phyloP scores from a whole-genome alignment of 2,113 vertebrate species.

The Trogon surrucura region DNA sequence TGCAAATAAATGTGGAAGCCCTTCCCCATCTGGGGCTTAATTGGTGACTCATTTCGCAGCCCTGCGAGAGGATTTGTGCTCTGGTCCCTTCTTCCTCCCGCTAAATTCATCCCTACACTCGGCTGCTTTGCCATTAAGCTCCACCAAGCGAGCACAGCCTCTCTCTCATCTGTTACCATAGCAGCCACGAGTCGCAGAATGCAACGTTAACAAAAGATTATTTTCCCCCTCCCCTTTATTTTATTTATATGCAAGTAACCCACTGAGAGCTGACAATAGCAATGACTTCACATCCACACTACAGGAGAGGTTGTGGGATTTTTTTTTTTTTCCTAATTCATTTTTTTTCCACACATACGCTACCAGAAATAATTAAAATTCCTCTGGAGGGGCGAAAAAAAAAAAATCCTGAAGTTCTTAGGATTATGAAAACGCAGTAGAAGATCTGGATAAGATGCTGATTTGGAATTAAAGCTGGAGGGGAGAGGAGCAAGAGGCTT shows the following conservation, averaged over 20 bases:
- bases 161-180: constrained; percentile 56
- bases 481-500: not conserved
- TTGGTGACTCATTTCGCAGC: not conserved
- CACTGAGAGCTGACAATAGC: constrained; percentile 16
- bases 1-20: not conserved
- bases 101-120: not conserved
- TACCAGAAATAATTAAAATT: constrained; percentile 26
- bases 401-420: not conserved
- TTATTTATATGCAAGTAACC: constrained; percentile 58
- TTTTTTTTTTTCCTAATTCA: not conserved
- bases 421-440: constrained; percentile 36
- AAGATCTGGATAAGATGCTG: constrained; percentile 22
- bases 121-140: constrained; percentile 13
- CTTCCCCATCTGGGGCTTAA: not conserved
- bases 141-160: not conserved
- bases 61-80: not conserved
- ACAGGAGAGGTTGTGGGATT: not conserved
- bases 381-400: not conserved
- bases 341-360: not conserved
- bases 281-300: not conserved
- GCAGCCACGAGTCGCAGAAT: constrained; percentile 46
- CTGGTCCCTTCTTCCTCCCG: not conserved
- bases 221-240: not conserved
- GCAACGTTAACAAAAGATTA: constrained; percentile 33
- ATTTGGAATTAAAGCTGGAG: constrained; percentile 24